Conservation (phyloP, 2,797 vertebrate genomes). For the Hyperoplus lanceolatus region DNA sequence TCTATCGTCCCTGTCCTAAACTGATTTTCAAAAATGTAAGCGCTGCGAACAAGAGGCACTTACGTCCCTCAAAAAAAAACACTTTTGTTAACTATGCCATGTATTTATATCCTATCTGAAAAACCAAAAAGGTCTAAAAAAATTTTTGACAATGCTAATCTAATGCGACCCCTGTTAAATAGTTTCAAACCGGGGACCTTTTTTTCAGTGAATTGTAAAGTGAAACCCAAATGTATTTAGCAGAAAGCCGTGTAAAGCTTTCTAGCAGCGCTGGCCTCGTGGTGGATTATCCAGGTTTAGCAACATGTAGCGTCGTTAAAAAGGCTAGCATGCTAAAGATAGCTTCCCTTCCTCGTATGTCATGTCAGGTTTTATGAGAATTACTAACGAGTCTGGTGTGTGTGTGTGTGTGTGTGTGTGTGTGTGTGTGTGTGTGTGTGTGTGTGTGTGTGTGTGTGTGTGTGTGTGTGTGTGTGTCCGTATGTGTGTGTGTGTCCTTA, state of each 20-base stretch:
- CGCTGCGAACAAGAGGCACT: not conserved
- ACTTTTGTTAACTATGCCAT: too few relatives aligned
- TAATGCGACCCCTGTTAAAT: not conserved
- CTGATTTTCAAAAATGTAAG: not conserved
- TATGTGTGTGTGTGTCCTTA: too few relatives aligned
- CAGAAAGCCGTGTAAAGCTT: not conserved
- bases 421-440: not conserved
- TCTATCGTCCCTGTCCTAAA: too few relatives aligned
- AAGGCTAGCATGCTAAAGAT: constrained; percentile 61
- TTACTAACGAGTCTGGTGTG: constrained; percentile 39
- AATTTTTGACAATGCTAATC: not conserved
- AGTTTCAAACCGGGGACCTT: not conserved
- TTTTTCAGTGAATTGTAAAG: not conserved
- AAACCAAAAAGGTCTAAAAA: not conserved
- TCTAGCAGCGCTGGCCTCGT: constrained; percentile 6
- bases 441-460: not conserved
- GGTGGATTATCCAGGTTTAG: constrained; percentile 8
- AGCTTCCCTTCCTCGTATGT: constrained; percentile 47
- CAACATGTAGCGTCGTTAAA: constrained; percentile 40
- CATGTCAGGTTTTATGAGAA: constrained; percentile 42
- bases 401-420: constrained; percentile 11
- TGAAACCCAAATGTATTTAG: not conserved
- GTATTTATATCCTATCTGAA: not conserved
- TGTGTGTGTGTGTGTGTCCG: too few relatives aligned
- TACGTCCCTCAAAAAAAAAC: not conserved